phyloP scores from a whole-genome alignment of 2,797 vertebrate genomes.

The Carduelis carduelis region DNA sequence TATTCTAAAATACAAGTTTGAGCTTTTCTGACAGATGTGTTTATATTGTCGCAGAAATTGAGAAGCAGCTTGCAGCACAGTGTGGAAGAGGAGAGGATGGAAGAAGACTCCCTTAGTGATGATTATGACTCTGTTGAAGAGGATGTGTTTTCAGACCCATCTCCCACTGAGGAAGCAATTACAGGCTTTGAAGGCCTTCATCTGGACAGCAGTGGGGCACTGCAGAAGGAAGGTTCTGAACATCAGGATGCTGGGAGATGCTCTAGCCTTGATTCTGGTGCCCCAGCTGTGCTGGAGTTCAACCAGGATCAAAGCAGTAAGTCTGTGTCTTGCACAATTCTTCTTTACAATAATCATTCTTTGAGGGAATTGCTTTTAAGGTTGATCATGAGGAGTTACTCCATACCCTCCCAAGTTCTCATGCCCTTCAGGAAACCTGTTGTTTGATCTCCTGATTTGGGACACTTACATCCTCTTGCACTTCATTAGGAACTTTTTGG shows the following conservation, averaged over 20 bases:
- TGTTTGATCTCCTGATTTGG: background rate
- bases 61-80: conserved; percentile 82
- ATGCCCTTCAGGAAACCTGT: background rate
- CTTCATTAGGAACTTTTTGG: background rate
- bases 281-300: conserved; percentile 84
- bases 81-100: conserved; percentile 71
- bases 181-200: conserved; percentile 75
- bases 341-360: background rate
- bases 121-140: conserved; percentile 85
- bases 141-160: conserved; percentile 84
- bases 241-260: conserved; percentile 8
- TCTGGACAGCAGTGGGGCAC: background rate
- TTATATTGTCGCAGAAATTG: conserved; percentile 77
- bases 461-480: background rate
- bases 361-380: background rate
- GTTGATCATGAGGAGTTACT: background rate
- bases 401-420: background rate
- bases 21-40: conserved; percentile 21
- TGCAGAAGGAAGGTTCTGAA: background rate
- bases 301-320: conserved; percentile 81
- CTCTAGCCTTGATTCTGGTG: conserved; percentile 60
- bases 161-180: conserved; percentile 78
- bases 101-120: conserved; percentile 76
- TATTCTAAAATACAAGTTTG: background rate
- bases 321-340: background rate